Evolutionary conservation across 2,888 invertebrate species (phyloP), one percentile per base, ranked within the genome.

Genomic region (Agonum fuliginosum): DNA sequence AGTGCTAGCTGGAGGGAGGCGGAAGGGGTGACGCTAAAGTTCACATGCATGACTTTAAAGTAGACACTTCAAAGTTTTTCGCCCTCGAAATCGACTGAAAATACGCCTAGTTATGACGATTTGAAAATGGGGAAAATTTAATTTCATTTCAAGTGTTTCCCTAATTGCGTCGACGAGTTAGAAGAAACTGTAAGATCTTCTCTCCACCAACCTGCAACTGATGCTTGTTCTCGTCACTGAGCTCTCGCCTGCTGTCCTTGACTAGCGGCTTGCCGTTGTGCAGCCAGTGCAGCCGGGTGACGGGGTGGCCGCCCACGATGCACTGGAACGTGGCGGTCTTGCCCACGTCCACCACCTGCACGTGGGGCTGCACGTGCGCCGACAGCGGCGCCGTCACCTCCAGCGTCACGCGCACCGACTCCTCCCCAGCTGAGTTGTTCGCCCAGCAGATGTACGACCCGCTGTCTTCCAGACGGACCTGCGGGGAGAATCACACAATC

Each of bases 361-460:
- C 89, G 86, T 93, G 93, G 80, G 94, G 94, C 88, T 94, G 92
- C 81, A 96, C 91, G 87, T 93, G 93, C 82, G 93, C 94, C 82
- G 93, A 92, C 84, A 95, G 88, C 76, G 95, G 93, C 83, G 94
- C 95, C 86, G 93, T 94, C 79, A 96, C 93, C 81, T 92, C 91
- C 79, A 96, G 88, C 14, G 93, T 92, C 81, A 95, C 93, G 83
- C 93, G 91, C 54, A 94, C 91, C 46, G 93, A 93, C 84, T 95
- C 94, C 83, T 93, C 93, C 22, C 97, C 97, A 1, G 94, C 93
- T 4, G 95, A 93, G 86, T 97, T 97, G 88, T 96, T 96, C 76
- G 95, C 95, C 90, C 94, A 94, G 87, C 97, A 97, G 77, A 95
- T 91, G 88, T 96, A 97, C 82, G 93, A 91, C 67, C 97, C 97